Conservation (phyloP, 2,113 vertebrate genomes). For the Myotis lucifugus region DNA sequence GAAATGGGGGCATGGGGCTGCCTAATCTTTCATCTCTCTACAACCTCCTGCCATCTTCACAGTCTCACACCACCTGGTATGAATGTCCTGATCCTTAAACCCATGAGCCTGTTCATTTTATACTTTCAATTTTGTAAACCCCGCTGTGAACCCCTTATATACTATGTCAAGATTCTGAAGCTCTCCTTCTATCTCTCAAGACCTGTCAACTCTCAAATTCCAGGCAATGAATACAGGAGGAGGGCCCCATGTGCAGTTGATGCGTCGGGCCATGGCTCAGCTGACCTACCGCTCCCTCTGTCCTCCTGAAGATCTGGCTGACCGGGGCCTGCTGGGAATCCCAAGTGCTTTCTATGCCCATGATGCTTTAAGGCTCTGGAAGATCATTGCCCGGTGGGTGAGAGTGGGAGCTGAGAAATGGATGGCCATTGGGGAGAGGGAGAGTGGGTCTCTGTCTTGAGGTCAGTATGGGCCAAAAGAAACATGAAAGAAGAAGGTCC, state of each 20-base stretch:
- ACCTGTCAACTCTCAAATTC: neutral
- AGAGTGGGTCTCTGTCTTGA: neutral
- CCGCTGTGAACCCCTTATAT: neutral
- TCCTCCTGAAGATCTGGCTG: too few species aligned
- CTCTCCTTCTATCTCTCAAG: neutral
- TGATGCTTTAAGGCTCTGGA: too few species aligned
- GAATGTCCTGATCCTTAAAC: neutral
- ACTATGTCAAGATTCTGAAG: too few species aligned
- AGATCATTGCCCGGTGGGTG: too few species aligned
- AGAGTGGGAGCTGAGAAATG: neutral
- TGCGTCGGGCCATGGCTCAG: neutral
- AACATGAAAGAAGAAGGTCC: neutral
- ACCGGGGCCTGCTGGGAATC: too few species aligned
- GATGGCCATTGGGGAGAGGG: neutral
- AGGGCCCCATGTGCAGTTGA: constrained; percentile 60
- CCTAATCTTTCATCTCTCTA: neutral
- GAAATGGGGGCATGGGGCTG: neutral
- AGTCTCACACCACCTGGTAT: neutral
- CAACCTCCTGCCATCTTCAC: neutral
- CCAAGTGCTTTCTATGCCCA: too few species aligned
- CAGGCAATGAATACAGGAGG: constrained; percentile 74
- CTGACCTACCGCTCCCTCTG: too few species aligned
- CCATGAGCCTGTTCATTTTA: neutral
- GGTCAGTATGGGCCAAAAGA: neutral
- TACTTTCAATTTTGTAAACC: neutral